Base-by-base conservation (phyloP, 2,113 vertebrate genomes). In the Mystacornis crossleyi region DNA sequence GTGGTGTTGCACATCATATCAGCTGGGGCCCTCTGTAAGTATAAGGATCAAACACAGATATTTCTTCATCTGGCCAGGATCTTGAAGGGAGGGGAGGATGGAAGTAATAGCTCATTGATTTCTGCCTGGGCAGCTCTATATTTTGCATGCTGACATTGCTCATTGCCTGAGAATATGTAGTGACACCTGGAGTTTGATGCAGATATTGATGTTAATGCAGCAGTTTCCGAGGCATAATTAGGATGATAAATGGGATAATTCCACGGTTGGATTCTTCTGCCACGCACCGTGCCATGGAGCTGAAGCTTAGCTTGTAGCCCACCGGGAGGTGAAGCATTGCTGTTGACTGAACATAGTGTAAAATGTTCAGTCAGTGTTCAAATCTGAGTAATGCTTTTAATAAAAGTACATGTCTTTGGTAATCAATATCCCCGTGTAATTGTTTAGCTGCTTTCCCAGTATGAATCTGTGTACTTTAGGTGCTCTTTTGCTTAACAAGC, bases 371-470 rank as follows among this genome's bases (percentile, higher is more conserved):
- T 38, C 78, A 5, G 0, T 12, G 29, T 62, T 80, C 18, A 82
- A 17, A 77, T 61, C 13, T 90, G 70, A 95, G 50, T 53, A 57
- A 95, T 82, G 88, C 10, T 92, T 94, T 95, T 92, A 96, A 93
- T 96, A 92, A 93, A 86, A 77, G 62, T 70, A 58, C 90, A 80
- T 47, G 26, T 47, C 34, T 90, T 2, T 45, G 28, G 57, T 79
- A 69, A 82, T 95, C 70, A 88, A 82, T 88, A 94, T 70, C 45
- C 29, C 54, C 0, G 0, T 71, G 42, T 81, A 91, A 91, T 65
- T 84, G 48, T 65, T 95, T 34, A 95, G 65, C 69, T 86, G 34
- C 67, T 64, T 74, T 81, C 33, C 29, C 73, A 48, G 0, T 64
- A 40, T 48, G 47, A 64, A 79, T 90, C 48, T 66, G 1, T 67